Evolutionary conservation across 2,113 vertebrate species (phyloP).

Genomic region (Microtus oregoni): DNA sequence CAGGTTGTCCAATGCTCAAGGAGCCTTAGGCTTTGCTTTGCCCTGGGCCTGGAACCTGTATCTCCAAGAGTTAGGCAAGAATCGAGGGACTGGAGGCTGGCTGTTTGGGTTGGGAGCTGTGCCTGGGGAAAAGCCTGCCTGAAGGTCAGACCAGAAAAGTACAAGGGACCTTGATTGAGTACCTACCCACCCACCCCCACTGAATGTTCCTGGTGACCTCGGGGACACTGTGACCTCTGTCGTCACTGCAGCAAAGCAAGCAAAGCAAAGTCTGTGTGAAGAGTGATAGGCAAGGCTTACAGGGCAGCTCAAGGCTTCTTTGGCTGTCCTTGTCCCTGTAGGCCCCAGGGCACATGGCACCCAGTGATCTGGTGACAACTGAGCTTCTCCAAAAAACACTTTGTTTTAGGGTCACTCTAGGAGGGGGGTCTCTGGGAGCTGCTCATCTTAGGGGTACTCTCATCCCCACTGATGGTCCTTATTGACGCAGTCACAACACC

Average conservation of each 20-base stretch:
- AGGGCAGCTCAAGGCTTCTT: not conserved
- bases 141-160: not conserved
- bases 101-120: not conserved
- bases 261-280: not conserved
- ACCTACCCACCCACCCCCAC: not conserved
- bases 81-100: not conserved
- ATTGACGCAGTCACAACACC: not conserved
- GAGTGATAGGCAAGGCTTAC: not conserved
- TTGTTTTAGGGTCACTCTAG: not conserved
- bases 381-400: not conserved
- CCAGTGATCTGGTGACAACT: not conserved
- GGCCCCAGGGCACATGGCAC: not conserved
- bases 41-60: not conserved
- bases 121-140: not conserved
- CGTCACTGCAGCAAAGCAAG: not conserved
- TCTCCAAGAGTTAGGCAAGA: not conserved
- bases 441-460: not conserved
- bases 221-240: not conserved
- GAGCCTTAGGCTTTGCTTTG: not conserved
- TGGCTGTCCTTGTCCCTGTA: not conserved
- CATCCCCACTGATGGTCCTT: not conserved
- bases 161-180: not conserved
- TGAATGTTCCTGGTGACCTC: not conserved
- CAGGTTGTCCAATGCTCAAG: too few species aligned
- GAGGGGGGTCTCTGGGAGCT: not conserved